Conservation (phyloP, 2,797 vertebrate species). For the Microcaecilia unicolor region DNA sequence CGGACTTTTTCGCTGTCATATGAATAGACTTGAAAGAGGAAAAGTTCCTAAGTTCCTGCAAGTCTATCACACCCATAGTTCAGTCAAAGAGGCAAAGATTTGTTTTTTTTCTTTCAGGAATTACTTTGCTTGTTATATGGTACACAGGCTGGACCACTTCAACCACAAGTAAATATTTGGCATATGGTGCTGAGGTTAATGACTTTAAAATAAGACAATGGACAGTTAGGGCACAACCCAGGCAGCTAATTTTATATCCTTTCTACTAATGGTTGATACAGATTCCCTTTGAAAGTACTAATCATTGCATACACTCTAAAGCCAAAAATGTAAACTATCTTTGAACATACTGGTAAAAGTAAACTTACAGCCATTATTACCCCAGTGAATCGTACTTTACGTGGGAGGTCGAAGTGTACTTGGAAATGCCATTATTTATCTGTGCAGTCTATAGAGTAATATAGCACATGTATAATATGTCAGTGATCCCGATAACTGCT, state of each 20-base stretch:
- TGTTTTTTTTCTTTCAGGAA: too few species aligned
- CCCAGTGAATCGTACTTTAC: slow-evolving; percentile 25
- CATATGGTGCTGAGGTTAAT: too few species aligned
- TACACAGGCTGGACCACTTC: too few species aligned
- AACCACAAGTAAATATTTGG: too few species aligned
- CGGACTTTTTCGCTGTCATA: too few species aligned
- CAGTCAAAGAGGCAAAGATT: too few species aligned
- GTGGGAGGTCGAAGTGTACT: slow-evolving; percentile 13
- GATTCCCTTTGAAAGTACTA: slow-evolving; percentile 23
- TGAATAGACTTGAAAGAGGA: too few species aligned
- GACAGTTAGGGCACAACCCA: too few species aligned
- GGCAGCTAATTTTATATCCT: slow-evolving; percentile 4
- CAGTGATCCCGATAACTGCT: slow-evolving; percentile 23
- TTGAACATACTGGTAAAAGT: slow-evolving; percentile 32
- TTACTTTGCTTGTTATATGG: too few species aligned
- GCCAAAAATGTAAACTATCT: slow-evolving; percentile 31
- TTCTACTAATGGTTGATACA: slow-evolving; percentile 7
- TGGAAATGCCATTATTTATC: slow-evolving; percentile 31
- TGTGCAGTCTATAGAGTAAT: slow-evolving; percentile 24
- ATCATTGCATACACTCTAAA: slow-evolving; percentile 29
- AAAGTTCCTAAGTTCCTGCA: too few species aligned
- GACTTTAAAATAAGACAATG: too few species aligned
- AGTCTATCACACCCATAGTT: too few species aligned
- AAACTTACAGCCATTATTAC: slow-evolving; percentile 30
- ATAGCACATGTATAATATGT: slow-evolving; percentile 20